These are phyloP conservation scores for Chamaetylas fuelleborni DNA, from an alignment of 2,113 vertebrate species.

Conservation along the genomic window DNA sequence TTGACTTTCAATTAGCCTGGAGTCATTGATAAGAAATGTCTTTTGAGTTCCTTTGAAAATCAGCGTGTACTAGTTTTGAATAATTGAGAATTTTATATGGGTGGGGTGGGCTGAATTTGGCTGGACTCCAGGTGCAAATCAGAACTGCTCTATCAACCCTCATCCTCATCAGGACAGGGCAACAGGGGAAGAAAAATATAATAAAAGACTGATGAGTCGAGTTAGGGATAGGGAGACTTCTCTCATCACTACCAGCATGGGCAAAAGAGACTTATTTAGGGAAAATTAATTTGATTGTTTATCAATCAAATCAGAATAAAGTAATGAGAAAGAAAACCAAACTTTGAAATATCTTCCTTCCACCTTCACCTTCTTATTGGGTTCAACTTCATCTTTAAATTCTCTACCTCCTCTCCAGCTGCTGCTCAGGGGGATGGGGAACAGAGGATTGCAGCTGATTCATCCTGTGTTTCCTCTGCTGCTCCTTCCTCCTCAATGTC, in stretches of 20 bases:
- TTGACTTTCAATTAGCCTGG: not conserved
- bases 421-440: fast-evolving
- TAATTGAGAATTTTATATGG: not conserved
- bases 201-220: fast-evolving
- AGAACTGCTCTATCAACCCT: not conserved
- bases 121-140: not conserved
- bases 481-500: not conserved
- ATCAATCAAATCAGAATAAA: not conserved
- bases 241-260: not conserved
- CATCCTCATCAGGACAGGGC: not conserved
- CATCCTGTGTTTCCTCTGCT: not conserved
- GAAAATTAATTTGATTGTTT: not conserved
- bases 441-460: not conserved
- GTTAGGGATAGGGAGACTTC: not conserved
- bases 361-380: not conserved
- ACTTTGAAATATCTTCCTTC: not conserved
- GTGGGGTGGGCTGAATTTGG: not conserved
- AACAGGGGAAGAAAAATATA: not conserved
- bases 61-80: not conserved
- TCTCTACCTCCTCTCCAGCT: not conserved
- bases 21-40: not conserved
- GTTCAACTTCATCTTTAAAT: not conserved
- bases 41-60: not conserved
- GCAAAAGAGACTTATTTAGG: not conserved
- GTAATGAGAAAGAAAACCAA: not conserved